phyloP scores from a whole-genome alignment of 2,113 vertebrate genomes.

The Bubalus kerabau region DNA sequence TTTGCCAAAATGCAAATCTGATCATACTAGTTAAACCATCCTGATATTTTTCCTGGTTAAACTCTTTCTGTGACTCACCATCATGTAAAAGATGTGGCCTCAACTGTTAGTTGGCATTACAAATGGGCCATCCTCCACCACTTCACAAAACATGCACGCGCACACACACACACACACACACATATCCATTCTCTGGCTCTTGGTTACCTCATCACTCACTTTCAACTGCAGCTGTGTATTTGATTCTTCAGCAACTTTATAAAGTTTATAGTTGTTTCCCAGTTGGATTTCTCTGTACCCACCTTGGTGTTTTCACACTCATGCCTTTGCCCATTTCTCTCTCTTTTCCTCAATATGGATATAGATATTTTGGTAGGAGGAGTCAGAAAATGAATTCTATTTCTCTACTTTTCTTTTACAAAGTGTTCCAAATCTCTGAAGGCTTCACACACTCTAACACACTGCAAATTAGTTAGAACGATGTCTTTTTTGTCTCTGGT shows the following conservation, averaged over 20 bases:
- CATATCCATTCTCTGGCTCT: background rate
- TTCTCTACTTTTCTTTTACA: background rate
- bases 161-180: too few relatives aligned
- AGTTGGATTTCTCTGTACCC: background rate
- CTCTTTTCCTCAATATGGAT: background rate
- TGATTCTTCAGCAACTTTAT: background rate
- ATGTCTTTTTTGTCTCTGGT: background rate
- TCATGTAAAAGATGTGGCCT: background rate
- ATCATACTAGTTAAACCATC: background rate
- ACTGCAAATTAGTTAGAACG: background rate
- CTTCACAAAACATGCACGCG: rapidly evolving
- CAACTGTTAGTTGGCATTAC: background rate
- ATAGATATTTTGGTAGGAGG: background rate
- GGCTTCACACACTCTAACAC: background rate
- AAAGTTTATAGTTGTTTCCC: background rate
- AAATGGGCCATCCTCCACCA: background rate
- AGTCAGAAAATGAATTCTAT: background rate
- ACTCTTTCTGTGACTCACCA: background rate
- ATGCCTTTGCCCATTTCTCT: background rate
- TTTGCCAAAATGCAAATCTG: background rate
- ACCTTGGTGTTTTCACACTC: background rate
- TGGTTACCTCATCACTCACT: background rate
- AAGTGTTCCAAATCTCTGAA: background rate
- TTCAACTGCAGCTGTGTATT: background rate
- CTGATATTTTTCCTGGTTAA: background rate